A percentile compares a stretch with the other conserved stretches of the same genome.
Conservation (phyloP, 2,797 vertebrate genomes). For the Falco naumanni region DNA sequence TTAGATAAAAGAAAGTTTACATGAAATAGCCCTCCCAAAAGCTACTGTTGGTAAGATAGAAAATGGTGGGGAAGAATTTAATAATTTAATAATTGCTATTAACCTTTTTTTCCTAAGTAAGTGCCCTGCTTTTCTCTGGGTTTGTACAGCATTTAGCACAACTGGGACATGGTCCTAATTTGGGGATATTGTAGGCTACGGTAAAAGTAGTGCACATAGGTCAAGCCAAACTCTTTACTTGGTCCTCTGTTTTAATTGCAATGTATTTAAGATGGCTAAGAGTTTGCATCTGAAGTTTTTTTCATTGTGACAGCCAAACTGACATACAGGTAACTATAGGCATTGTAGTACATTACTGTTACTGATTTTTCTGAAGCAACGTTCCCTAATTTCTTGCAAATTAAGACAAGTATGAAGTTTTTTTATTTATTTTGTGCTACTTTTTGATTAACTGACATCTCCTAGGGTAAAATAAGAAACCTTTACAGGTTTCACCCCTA, state of each 20-base stretch:
- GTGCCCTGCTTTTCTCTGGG: background rate
- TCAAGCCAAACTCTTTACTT: background rate
- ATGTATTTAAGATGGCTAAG: background rate
- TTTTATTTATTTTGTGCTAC: background rate
- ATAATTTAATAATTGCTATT: background rate
- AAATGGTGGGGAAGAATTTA: background rate
- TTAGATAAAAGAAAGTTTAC: background rate
- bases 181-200: background rate
- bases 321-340: background rate
- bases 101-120: background rate
- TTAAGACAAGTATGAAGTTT: background rate
- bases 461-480: background rate
- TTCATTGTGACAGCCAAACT: background rate
- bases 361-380: background rate
- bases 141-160: background rate
- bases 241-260: background rate
- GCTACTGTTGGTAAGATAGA: background rate
- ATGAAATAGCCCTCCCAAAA: background rate
- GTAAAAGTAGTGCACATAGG: background rate
- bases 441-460: background rate
- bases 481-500: background rate
- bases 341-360: background rate
- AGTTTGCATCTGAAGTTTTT: background rate
- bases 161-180: background rate
- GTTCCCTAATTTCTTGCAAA: background rate